Evolutionary conservation across 2,113 vertebrate genomes (phyloP), one percentile per base, ranked within the genome.

Genomic region (Lamprologus tigripictilis): DNA sequence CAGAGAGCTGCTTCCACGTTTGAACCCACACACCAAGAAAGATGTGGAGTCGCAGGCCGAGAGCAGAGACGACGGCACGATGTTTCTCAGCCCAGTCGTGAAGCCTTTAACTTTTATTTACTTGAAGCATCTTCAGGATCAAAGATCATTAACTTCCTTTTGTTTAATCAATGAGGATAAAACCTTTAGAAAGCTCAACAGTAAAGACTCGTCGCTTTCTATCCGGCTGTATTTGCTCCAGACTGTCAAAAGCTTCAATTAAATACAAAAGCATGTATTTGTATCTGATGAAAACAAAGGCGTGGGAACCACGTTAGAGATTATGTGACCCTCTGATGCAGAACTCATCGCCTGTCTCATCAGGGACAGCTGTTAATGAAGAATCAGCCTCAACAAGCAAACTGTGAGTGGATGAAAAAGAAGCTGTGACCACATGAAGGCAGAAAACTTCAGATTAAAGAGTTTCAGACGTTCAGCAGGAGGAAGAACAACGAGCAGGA

Each of bases 161-260:
- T 73, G 37, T 73, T 73, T 73, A 10, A 73, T 45, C 37, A 0
- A 17, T 0, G 21, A 45, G 5, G 66, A 45, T 45, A 0, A 73
- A 42, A 66, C 61, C 31, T 66, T 63, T 5, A 66, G 17, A 66
- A 66, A 66, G 61, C 61, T 66, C 61, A n/a, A 0, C 61, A 37
- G 31, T 8, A 66, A 66, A 66, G 31, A 12, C 6, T 63, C 1
- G 2, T 63, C 17, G 1, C 11, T 71, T 71, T 71, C 66, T 42
- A 2, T 4, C 66, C 2, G 5, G 66, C 13, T 26, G 1, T 9
- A 42, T 71, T 71, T 71, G 66, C 37, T 14, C 37, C 66, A 6
- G 0, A 16, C 8, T 4, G 66, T 23, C 37, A 4, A 3, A 23
- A 71, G 37, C 66, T 42, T 2, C 0, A 6, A 42, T 26, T 16